Percentiles rank a stretch among this genome's conserved stretches.
Conservation (phyloP, 2,113 vertebrate genomes). For the Ivindomyrus marchei region DNA sequence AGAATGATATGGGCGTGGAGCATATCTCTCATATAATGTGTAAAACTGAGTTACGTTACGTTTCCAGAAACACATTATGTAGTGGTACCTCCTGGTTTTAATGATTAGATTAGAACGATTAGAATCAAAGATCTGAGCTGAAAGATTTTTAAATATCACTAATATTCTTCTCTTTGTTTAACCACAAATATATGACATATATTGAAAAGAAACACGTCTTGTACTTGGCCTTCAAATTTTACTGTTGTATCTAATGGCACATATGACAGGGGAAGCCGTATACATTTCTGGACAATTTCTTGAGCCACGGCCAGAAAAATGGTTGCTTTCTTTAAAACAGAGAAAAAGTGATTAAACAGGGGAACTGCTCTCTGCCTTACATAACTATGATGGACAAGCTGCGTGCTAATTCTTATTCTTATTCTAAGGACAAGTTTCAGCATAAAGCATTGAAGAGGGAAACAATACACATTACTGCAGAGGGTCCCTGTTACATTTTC, state of each 20-base stretch:
- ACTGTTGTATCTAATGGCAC: not conserved
- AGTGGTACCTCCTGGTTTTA: no score
- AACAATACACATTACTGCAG: not conserved
- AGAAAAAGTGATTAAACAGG: not conserved
- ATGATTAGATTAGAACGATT: no score
- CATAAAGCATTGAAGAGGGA: not conserved
- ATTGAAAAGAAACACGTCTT: not conserved
- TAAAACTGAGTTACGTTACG: no score
- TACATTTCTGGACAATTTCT: not conserved
- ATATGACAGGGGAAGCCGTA: not conserved
- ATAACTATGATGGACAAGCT: not conserved
- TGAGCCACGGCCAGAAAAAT: not conserved
- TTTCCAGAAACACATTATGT: no score
- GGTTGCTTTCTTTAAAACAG: not conserved
- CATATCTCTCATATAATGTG: no score
- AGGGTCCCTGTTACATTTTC: not conserved
- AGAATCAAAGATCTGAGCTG: no score
- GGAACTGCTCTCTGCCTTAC: not conserved
- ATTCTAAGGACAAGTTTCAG: not conserved
- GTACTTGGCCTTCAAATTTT: not conserved
- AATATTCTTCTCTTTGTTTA: not conserved
- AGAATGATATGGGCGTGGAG: no score
- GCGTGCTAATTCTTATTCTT: not conserved
- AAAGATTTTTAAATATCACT: no score
- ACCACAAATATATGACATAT: not conserved